Evolutionary conservation across 2,797 vertebrate genomes (phyloP).

Genomic region (Diplodus puntazzo): DNA sequence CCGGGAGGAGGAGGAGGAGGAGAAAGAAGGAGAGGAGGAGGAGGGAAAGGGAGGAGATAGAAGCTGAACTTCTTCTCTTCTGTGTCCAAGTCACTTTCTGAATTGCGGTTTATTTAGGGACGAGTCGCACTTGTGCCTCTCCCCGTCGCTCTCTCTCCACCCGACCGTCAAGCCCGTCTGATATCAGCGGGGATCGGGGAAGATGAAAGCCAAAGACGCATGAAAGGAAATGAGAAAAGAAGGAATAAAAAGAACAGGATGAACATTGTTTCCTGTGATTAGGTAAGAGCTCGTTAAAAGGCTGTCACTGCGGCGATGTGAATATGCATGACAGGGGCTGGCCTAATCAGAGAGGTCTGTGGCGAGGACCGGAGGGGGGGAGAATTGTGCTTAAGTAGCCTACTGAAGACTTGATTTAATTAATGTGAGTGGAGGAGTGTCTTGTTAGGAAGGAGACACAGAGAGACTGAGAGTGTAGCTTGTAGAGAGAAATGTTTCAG

Average conservation of each 20-base stretch:
- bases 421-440: slow-evolving; percentile 94
- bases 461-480: slow-evolving; percentile 72
- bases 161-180: slow-evolving; percentile 84
- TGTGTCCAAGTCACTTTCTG: slow-evolving; percentile 91
- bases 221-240: slow-evolving; percentile 69
- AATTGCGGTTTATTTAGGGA: slow-evolving; percentile 94
- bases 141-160: slow-evolving; percentile 85
- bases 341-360: slow-evolving; percentile 94
- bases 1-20: slow-evolving; percentile 56
- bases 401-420: slow-evolving; percentile 99
- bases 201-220: slow-evolving; percentile 77
- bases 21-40: slow-evolving; percentile 59
- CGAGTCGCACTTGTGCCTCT: slow-evolving; percentile 87
- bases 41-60: slow-evolving; percentile 77
- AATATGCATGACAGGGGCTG: slow-evolving; percentile 95
- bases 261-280: slow-evolving; percentile 98
- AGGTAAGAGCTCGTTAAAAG: slow-evolving; percentile 99
- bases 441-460: slow-evolving; percentile 90
- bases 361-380: slow-evolving; percentile 83
- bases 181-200: slow-evolving; percentile 82
- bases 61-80: slow-evolving; percentile 75
- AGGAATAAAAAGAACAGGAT: slow-evolving; percentile 92
- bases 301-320: slow-evolving; percentile 93
- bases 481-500: slow-evolving; percentile 35
- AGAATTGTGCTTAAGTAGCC: slow-evolving; percentile 86